Base-by-base conservation (phyloP, 2,888 invertebrate genomes). In the Spodoptera littoralis region DNA sequence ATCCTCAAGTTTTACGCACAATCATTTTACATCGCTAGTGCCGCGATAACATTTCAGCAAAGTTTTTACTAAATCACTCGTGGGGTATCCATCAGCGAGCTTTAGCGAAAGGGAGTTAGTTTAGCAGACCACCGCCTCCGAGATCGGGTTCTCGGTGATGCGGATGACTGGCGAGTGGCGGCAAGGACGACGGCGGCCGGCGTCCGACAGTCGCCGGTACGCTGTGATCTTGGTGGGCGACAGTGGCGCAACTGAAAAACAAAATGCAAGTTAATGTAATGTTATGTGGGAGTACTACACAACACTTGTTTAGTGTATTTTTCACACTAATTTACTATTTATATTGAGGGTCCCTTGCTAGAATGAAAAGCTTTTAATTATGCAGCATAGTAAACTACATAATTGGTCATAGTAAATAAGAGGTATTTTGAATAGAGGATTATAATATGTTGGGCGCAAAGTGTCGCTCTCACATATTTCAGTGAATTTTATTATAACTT, bases 141-240 rank as follows among this genome's bases (percentile, higher is more conserved):
- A 96, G 90, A 97, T 97, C 59, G 97, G 97, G 89, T 97, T 97
- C 93, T 97, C 97, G 64, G 97, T 97, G 92, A 97, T 97, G 92
- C 96, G 96, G 88, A 97, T 97, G 84, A 96, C 96, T 71, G 96
- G 96, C 81, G 96, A 95, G 82, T 86, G 88, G 73, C 93, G 92
- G 79, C 92, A 92, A 1, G 85, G 78, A 72, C 92, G 95, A 82
- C 95, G 95, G 80, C 92, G 85, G 60, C 75, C 82, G 83, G 89
- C 92, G 89, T 93, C 92, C 84, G 93, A 94, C 87, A 95, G 94
- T 79, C 96, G 96, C 77, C 96, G 95, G 91, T 95, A 96, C 87
- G 95, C 94, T 74, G 96, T 95, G 92, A 96, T 96, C 95, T 96
- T 96, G 74, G 96, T 95, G 77, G 96, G 96, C 80, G 96, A 96